Conservation (phyloP, 23 tunicate genomes). For the Clavelina lepadiformis region DNA sequence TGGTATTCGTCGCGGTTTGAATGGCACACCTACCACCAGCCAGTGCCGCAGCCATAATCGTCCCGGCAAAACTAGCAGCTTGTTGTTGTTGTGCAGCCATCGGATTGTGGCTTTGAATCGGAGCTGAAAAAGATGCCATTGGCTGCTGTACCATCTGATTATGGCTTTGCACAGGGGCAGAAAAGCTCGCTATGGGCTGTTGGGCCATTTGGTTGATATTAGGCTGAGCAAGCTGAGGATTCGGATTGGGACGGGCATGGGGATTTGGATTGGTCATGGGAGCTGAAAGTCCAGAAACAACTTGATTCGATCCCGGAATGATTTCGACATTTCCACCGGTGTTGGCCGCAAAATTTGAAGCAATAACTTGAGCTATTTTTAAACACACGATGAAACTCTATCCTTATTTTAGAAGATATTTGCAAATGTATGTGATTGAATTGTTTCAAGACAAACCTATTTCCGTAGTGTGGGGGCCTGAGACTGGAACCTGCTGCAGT, state of each 20-base stretch:
- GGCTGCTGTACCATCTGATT: constrained; percentile 55
- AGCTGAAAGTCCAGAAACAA: constrained; percentile 33
- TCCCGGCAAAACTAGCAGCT: constrained; percentile 49
- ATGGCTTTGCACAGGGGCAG: constrained; percentile 28
- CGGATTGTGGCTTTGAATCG: constrained; percentile 33
- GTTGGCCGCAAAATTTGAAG: constrained; percentile 52
- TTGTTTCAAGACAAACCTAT: constrained; percentile 24
- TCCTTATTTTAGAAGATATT: too few species aligned
- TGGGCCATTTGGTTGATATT: constrained; percentile 37
- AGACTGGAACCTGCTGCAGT: constrained; percentile 51
- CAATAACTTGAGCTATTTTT: constrained; percentile 56
- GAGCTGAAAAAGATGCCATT: constrained; percentile 36
- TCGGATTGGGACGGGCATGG: not conserved
- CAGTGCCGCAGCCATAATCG: constrained; percentile 51
- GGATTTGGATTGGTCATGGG: constrained; percentile 30
- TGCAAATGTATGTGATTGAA: not conserved
- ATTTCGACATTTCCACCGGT: constrained; percentile 50
- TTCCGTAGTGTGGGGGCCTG: constrained; percentile 42
- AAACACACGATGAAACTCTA: too few species aligned
- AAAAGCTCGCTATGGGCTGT: constrained; percentile 54
- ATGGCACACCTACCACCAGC: constrained; percentile 43
- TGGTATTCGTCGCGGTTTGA: constrained; percentile 30
- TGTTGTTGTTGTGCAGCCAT: constrained; percentile 33
- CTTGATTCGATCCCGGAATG: constrained; percentile 37
- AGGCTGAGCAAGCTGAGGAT: constrained; percentile 23